These are phyloP conservation scores for Ascaphus truei DNA, from an alignment of 2,113 vertebrate species.

Conservation along the genomic window DNA sequence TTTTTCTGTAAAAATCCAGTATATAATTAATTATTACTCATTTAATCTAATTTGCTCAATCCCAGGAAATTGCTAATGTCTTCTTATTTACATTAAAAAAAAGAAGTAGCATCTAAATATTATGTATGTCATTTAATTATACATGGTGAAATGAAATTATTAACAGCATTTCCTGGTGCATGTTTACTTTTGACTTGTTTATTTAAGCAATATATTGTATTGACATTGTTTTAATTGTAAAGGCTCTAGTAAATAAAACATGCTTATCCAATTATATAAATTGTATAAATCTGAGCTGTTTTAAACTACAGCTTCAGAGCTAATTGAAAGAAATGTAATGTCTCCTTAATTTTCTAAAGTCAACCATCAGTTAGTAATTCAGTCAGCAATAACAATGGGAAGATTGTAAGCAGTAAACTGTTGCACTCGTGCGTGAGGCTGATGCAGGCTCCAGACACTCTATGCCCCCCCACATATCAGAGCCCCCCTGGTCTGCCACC, in stretches of 20 bases:
- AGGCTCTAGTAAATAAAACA: constrained; percentile 20
- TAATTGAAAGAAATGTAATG: neutral
- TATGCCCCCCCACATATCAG: too few species aligned
- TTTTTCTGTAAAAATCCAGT: neutral
- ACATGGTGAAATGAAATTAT: constrained; percentile 15
- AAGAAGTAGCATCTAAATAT: constrained; percentile 10
- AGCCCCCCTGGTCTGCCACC: too few species aligned
- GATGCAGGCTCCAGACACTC: too few species aligned
- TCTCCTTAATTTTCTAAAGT: neutral
- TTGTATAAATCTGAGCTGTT: neutral
- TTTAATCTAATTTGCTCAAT: neutral
- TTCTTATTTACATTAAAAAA: constrained; percentile 18
- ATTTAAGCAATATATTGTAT: constrained; percentile 12
- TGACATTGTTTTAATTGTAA: constrained; percentile 23
- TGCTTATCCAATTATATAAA: constrained; percentile 21
- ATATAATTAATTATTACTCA: neutral
- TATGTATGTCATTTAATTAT: constrained; percentile 22
- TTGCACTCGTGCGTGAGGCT: too few species aligned
- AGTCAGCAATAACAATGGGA: neutral
- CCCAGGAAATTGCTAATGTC: neutral
- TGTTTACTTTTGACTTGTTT: constrained; percentile 11
- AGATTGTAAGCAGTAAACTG: neutral
- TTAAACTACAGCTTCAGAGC: neutral
- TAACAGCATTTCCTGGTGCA: constrained; percentile 1
- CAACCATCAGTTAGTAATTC: too few species aligned